Evolutionary conservation across 2,113 vertebrate genomes (phyloP), one percentile per base, ranked within the genome.

Genomic region (Etheostoma spectabile): DNA sequence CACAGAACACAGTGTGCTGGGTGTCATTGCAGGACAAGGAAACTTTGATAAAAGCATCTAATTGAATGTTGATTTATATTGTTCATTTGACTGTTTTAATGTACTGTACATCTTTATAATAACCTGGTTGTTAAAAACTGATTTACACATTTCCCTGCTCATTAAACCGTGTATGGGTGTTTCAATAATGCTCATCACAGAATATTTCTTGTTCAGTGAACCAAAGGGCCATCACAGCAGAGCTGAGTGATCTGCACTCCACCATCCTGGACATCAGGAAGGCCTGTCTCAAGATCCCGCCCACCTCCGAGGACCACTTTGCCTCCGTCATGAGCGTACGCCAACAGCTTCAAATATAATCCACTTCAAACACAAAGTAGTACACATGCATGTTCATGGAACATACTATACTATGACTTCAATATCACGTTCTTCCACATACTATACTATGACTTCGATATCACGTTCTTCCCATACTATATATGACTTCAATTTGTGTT

Each of bases 301-400:
- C 95, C 48, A 96, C 96, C 0, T 80, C 95, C 0, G 97, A 99
- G 85, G 98, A 99, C 94, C 96, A 95, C 70, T 99, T 99, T 65
- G 94, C 97, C 0, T 61, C 95, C 0, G 96, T 98, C 84, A 99
- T 99, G 98, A 95, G 90, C 0, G 98, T 98, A 99, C 93, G 97
- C 94, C 93, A 82, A 62, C 59, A 15, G 15, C n/a, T 5, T 57
- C 51, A 8, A 11, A 35, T n/a, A n/a, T 5, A 2, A 55, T 15
- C 33, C 18, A 38, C n/a, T 24, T 49, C 12, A 33, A 46, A 38
- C 33, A 13, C 14, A n/a, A 56, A 74, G 45, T 4, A 22, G 16
- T 18, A 16, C 49, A n/a, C 38, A 27, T 18, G 8, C 8, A 0
- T 13, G 19, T 33, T 52, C 63, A 49, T 30, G n/a, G 21, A 42